Evolutionary conservation across 2,888 invertebrate genomes (phyloP).

Genomic region (Synanthedon myopaeformis): DNA sequence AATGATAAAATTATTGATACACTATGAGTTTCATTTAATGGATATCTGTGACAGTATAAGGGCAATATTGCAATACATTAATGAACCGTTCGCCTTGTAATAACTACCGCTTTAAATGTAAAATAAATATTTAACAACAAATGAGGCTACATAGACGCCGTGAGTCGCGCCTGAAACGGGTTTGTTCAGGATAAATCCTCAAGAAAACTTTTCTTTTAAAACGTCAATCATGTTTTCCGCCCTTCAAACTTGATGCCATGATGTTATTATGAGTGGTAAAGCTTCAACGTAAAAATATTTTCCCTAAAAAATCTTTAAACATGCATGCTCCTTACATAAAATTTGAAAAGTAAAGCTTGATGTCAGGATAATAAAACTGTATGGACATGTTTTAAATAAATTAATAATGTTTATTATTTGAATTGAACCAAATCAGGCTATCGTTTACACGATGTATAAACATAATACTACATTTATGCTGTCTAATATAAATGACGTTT

Average conservation of each 20-base stretch:
- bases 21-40: neutral
- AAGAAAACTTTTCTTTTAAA: constrained; percentile 17
- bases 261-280: neutral
- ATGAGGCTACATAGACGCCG: constrained; percentile 12
- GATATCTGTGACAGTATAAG: constrained; percentile 10
- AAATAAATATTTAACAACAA: constrained; percentile 22
- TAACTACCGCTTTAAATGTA: constrained; percentile 17
- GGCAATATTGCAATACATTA: constrained; percentile 25
- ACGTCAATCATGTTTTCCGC: constrained; percentile 20
- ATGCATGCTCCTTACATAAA: too few species aligned
- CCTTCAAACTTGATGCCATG: constrained; percentile 8
- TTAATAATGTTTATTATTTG: too few species aligned
- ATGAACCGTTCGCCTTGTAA: constrained; percentile 19
- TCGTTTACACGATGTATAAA: too few species aligned
- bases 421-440: too few species aligned
- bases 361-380: too few species aligned
- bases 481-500: too few species aligned
- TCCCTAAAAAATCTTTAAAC: neutral
- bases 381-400: too few species aligned
- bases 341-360: too few species aligned
- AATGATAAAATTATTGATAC: constrained; percentile 1
- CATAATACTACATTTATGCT: too few species aligned
- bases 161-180: constrained; percentile 11
- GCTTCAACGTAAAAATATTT: neutral
- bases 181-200: constrained; percentile 15